phyloP scores from a whole-genome alignment of 2,113 vertebrate species.

The Scatophagus argus region DNA sequence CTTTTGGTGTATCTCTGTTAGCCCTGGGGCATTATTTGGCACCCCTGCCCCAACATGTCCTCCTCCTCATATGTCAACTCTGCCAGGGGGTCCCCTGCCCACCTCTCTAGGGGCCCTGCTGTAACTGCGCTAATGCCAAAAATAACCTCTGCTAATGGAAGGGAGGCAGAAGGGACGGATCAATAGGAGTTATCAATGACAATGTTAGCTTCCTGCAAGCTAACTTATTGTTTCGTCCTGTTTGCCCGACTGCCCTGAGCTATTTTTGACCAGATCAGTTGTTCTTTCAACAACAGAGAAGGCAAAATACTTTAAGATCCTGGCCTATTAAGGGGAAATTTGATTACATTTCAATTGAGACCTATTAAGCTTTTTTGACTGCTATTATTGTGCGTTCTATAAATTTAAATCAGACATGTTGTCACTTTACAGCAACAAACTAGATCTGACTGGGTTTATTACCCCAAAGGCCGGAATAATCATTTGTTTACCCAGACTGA shows the following conservation, averaged over 20 bases:
- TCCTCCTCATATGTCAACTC: slow-evolving; percentile 77
- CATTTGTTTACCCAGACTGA: slow-evolving; percentile 28
- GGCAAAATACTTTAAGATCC: slow-evolving; percentile 12
- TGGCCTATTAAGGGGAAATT: background rate
- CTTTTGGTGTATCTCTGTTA: slow-evolving; percentile 60
- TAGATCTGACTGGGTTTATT: slow-evolving; percentile 17
- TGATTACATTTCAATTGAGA: slow-evolving; percentile 16
- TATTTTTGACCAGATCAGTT: slow-evolving; percentile 51
- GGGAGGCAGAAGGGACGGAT: slow-evolving; percentile 66
- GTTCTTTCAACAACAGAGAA: slow-evolving; percentile 24
- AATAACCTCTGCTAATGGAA: slow-evolving; percentile 76
- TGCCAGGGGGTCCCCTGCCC: slow-evolving; percentile 73
- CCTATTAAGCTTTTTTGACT: slow-evolving; percentile 20
- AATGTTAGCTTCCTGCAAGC: slow-evolving; percentile 71
- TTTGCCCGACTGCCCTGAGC: slow-evolving; percentile 22
- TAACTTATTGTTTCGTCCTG: slow-evolving; percentile 61
- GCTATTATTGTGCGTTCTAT: slow-evolving; percentile 13
- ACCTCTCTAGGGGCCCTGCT: slow-evolving; percentile 61
- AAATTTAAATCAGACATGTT: slow-evolving; percentile 19
- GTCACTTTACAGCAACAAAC: slow-evolving; percentile 20
- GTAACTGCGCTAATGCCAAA: slow-evolving; percentile 68
- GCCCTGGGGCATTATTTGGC: slow-evolving; percentile 67
- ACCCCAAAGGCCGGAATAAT: background rate
- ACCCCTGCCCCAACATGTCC: slow-evolving; percentile 50
- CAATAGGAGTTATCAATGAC: slow-evolving; percentile 81